Conservation (phyloP, 1,140 invertebrate genomes). For the Tetramorium simillimum region DNA sequence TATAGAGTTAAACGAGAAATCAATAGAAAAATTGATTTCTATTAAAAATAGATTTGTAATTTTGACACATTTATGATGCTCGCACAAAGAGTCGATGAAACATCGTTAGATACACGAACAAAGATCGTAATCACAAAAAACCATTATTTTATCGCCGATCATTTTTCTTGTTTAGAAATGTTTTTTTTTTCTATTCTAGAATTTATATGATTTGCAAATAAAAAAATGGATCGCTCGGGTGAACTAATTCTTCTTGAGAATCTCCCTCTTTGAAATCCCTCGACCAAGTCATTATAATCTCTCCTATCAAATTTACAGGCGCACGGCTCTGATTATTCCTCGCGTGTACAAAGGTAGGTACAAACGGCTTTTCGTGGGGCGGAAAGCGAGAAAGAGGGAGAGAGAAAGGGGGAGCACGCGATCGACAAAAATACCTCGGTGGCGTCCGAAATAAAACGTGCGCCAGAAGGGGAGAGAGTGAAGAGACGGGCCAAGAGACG, state of each 20-base stretch:
- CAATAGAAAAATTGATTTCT: background rate
- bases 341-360: slow-evolving; percentile 11
- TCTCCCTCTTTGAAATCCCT: background rate
- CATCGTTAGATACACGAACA: background rate
- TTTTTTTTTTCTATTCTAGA: background rate
- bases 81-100: background rate
- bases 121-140: background rate
- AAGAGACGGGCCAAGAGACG: background rate
- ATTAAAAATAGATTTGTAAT: slow-evolving; percentile 1
- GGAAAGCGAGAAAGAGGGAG: background rate
- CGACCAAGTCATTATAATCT: background rate
- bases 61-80: background rate
- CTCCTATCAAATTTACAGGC: background rate
- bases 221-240: background rate
- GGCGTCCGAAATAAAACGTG: slow-evolving; percentile 47
- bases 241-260: background rate
- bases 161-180: background rate
- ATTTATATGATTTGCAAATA: slow-evolving; percentile 6
- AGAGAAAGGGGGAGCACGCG: background rate
- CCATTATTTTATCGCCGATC: background rate
- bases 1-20: slow-evolving; percentile 4
- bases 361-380: background rate
- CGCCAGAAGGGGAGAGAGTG: background rate
- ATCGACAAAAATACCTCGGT: slow-evolving; percentile 37
- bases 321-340: background rate